Conservation (phyloP, 2,113 vertebrate genomes). For the zebrafish (Danio rerio) region DNA sequence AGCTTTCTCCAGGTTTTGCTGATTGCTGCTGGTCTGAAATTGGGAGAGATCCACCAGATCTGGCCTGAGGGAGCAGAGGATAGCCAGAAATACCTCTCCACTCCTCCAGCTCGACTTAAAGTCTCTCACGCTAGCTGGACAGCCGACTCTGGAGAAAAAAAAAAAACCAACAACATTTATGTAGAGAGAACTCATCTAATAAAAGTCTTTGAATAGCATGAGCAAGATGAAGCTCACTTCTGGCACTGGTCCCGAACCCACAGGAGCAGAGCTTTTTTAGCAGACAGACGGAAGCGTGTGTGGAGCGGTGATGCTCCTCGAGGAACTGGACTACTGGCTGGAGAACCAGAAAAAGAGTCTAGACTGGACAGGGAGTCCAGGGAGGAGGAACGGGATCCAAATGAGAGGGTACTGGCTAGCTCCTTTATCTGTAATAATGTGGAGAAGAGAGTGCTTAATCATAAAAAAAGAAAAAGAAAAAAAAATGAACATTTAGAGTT, state of each 20-base stretch:
- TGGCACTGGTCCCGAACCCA: slow-evolving; percentile 90
- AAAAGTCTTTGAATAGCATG: not conserved
- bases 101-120: slow-evolving; percentile 92
- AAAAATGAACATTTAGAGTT: no score
- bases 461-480: no score
- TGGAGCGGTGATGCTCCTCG: slow-evolving; percentile 73
- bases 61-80: slow-evolving; percentile 86
- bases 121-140: slow-evolving; percentile 79
- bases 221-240: slow-evolving; percentile 67
- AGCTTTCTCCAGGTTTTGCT: slow-evolving; percentile 87
- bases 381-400: slow-evolving; percentile 77
- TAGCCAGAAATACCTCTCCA: slow-evolving; percentile 85
- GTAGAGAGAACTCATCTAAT: not conserved
- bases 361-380: slow-evolving; percentile 74
- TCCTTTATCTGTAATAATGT: slow-evolving; percentile 82
- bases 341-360: slow-evolving; percentile 66
- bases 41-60: slow-evolving; percentile 83
- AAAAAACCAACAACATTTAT: not conserved
- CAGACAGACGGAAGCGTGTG: slow-evolving; percentile 81
- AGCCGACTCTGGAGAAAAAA: slow-evolving; percentile 70
- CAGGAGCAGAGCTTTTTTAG: slow-evolving; percentile 86
- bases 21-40: slow-evolving; percentile 77
- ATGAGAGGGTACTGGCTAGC: slow-evolving; percentile 80
- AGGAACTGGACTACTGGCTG: slow-evolving; percentile 70
- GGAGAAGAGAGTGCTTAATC: not conserved